A percentile compares a stretch with the other conserved stretches of the same genome.
phyloP scores from a whole-genome alignment of 2,797 vertebrate genomes.

The Spheniscus humboldti region DNA sequence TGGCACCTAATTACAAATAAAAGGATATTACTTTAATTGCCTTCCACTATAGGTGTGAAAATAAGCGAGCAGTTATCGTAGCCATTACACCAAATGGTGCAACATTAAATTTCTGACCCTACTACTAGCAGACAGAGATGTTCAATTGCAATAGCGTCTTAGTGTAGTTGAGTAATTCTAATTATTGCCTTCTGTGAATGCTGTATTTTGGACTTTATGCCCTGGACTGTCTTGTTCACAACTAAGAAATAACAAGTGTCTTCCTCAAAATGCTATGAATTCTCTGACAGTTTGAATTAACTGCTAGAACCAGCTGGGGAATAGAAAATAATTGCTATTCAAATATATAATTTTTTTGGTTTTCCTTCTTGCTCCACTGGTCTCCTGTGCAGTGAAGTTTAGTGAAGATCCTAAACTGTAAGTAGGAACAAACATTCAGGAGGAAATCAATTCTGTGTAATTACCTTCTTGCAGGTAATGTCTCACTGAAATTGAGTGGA shows the following conservation, averaged over 20 bases:
- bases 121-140: background rate
- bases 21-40: conserved; percentile 47
- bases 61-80: background rate
- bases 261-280: conserved; percentile 3
- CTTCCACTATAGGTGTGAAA: conserved; percentile 19
- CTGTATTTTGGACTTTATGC: background rate
- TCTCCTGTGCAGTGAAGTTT: background rate
- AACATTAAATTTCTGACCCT: conserved; percentile 8
- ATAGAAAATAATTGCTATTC: conserved; percentile 17
- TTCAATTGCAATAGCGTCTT: background rate
- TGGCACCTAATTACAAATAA: conserved; percentile 23
- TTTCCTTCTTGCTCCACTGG: background rate
- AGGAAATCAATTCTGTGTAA: background rate
- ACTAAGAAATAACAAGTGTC: conserved; percentile 1
- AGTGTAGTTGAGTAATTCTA: background rate
- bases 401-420: background rate
- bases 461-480: background rate
- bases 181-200: background rate
- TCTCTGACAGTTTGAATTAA: conserved; percentile 31
- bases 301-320: background rate
- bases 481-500: background rate
- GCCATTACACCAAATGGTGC: conserved; percentile 6
- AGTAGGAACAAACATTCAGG: background rate
- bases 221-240: background rate
- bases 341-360: background rate